Base-by-base conservation (phyloP, 2,888 invertebrate genomes). In the Nematopogon swammerdamellus region DNA sequence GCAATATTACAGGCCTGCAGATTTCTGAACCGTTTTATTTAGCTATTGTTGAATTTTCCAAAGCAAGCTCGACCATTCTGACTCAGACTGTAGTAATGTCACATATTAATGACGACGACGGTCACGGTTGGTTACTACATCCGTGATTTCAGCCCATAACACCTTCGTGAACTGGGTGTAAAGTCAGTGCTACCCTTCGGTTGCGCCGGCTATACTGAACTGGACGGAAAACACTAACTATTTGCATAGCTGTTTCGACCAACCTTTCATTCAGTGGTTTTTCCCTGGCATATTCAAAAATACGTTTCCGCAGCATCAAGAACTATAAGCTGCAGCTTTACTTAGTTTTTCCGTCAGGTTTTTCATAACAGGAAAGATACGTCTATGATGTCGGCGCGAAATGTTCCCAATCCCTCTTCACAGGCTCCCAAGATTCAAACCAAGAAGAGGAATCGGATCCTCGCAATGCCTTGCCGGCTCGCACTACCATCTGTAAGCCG, bases 381-480 rank as follows among this genome's bases (percentile, higher is more conserved):
- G 46, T 17, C 50, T 19, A 20, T 50, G 2, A 29, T 50, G 45
- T 47, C 54, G 30, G 46, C 52, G 48, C 46, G 51, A 18, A 50
- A 57, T 46, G 53, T 53, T 54, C 48, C 58, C 55, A 55, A 3
- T 51, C 17, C 6, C 53, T 50, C 1, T 19, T 47, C 10, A n/a
- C 2, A 6, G 52, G 52, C 2, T 52, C 51, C 54, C 54, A 54
- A 11, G 52, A 46, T 19, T 54, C 51, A 4, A 53, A 57, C 57
- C 57, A 58, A 6, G 42, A 6, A 51, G 58, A 50, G n/a, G n/a
- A n/a, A 3, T 57, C 58, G 53, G 55, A 1, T 56, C 57, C 42
- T 52, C 51, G 6, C 36, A 58, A 52, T 50, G 55, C 56, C 52
- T 56, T 59, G 55, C 57, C 58, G 14, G 59, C 57, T 49, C 54